phyloP scores from a whole-genome alignment of 2,888 invertebrate species.

The Drosophila melanocephala region DNA sequence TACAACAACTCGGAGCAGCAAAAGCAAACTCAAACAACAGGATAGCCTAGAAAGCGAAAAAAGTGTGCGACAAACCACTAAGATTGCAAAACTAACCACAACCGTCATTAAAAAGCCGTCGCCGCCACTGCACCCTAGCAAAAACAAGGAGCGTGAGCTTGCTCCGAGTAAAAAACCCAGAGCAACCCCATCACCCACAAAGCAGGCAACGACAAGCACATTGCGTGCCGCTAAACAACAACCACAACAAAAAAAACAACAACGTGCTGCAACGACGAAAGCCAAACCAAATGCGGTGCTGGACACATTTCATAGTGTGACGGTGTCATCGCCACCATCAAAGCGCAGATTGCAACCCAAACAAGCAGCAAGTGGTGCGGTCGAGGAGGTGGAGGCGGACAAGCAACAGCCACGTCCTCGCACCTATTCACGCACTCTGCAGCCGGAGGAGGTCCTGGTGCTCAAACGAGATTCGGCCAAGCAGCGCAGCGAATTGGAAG shows the following conservation, averaged over 20 bases:
- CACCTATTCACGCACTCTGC: slow-evolving; percentile 75
- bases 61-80: slow-evolving; percentile 41
- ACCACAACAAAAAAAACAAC: slow-evolving; percentile 40
- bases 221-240: slow-evolving; percentile 51
- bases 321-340: slow-evolving; percentile 84
- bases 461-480: slow-evolving; percentile 73
- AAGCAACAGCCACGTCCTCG: slow-evolving; percentile 43
- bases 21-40: slow-evolving; percentile 46
- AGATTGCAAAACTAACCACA: slow-evolving; percentile 33
- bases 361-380: slow-evolving; percentile 24
- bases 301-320: slow-evolving; percentile 84
- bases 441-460: slow-evolving; percentile 80
- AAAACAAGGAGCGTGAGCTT: slow-evolving; percentile 43
- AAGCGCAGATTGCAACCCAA: slow-evolving; percentile 68
- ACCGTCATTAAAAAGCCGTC: slow-evolving; percentile 31
- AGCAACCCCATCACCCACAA: slow-evolving; percentile 62
- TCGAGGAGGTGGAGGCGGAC: background rate
- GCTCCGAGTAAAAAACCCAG: slow-evolving; percentile 27
- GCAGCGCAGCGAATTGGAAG: slow-evolving; percentile 61
- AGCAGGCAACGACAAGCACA: slow-evolving; percentile 32
- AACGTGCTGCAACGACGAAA: slow-evolving; percentile 41
- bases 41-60: slow-evolving; percentile 54
- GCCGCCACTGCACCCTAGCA: slow-evolving; percentile 33
- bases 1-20: slow-evolving; percentile 29
- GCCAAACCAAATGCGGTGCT: slow-evolving; percentile 83